Conservation (phyloP, 2,113 vertebrate species). For the Trogon melanurus region DNA sequence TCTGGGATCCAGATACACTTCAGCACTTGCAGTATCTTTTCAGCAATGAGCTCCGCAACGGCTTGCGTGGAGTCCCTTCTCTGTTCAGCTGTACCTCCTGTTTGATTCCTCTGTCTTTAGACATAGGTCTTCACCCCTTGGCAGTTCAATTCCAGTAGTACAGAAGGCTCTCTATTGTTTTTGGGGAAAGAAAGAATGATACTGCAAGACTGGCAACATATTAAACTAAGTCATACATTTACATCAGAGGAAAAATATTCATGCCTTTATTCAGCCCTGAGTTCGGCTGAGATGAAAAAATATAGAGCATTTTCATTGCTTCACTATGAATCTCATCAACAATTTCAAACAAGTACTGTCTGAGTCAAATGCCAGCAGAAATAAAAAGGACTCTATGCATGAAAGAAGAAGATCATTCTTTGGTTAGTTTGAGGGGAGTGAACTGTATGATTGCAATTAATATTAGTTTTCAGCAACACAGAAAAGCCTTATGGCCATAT, state of each 20-base stretch:
- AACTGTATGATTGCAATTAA: constrained; percentile 16
- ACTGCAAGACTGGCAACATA: background rate
- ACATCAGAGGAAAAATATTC: constrained; percentile 16
- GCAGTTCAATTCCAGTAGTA: background rate
- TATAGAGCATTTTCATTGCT: background rate
- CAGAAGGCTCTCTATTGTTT: background rate
- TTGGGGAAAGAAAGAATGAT: background rate
- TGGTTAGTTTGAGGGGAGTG: background rate
- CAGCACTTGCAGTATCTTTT: background rate
- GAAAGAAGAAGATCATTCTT: background rate
- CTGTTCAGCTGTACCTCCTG: background rate
- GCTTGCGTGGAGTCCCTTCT: background rate
- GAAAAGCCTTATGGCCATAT: background rate
- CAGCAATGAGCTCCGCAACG: background rate
- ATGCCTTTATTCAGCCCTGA: background rate
- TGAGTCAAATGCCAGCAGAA: background rate
- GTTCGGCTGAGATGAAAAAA: background rate
- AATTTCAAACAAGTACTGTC: background rate
- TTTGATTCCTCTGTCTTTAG: background rate
- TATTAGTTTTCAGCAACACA: background rate
- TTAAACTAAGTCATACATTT: background rate
- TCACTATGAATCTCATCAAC: background rate
- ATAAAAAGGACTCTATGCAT: background rate
- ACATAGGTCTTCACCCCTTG: background rate
- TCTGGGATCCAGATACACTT: background rate